These are phyloP conservation scores for Oscheius sp. DNA, from an alignment of 2,888 invertebrate species.

Conservation along the genomic window DNA sequence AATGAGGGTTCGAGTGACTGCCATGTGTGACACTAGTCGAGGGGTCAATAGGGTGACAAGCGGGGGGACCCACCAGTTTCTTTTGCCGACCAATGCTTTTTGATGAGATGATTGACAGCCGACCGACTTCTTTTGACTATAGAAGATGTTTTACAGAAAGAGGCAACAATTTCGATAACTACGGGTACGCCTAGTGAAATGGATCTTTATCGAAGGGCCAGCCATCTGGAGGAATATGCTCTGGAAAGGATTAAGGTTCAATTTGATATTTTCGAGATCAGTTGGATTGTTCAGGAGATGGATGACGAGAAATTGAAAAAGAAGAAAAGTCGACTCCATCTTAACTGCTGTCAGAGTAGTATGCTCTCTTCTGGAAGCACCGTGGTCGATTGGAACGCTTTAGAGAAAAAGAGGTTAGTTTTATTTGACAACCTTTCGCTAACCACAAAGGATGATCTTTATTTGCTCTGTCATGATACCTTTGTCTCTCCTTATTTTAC, in stretches of 20 bases:
- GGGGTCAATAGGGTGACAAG: constrained; percentile 19
- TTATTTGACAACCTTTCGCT: not conserved
- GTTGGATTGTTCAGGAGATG: constrained; percentile 35
- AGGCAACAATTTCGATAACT: constrained; percentile 40
- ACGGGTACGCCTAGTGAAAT: constrained; percentile 57
- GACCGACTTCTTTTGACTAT: not conserved
- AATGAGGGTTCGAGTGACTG: constrained; percentile 8
- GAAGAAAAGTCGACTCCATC: constrained; percentile 52
- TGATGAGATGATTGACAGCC: not conserved
- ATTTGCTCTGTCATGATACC: not conserved
- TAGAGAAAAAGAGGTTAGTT: constrained; percentile 52
- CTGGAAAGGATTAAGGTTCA: constrained; percentile 44
- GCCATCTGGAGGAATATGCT: constrained; percentile 64
- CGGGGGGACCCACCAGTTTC: not conserved
- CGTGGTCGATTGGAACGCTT: constrained; percentile 52
- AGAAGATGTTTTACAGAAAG: constrained; percentile 31
- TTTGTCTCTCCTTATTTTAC: not conserved
- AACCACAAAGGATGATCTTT: not conserved
- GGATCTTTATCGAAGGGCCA: constrained; percentile 64
- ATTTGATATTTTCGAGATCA: no score
- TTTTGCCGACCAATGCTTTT: not conserved
- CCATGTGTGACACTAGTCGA: not conserved
- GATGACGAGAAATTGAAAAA: constrained; percentile 50
- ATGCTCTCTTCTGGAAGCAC: constrained; percentile 58
- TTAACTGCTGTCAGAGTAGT: constrained; percentile 56